Conservation (phyloP, 2,888 invertebrate species). For the Drosophila anceps region DNA sequence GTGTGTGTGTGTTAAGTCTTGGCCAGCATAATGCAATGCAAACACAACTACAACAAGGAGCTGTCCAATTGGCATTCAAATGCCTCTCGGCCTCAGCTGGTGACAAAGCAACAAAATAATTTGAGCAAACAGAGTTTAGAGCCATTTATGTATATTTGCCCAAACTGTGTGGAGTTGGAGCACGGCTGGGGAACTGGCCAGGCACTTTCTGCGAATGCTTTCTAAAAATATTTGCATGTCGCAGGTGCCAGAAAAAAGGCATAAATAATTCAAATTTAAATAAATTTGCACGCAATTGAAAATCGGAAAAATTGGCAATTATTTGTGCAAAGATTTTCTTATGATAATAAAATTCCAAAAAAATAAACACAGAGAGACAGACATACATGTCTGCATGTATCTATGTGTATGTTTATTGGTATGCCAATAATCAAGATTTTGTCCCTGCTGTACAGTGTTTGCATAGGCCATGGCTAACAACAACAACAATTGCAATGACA, state of each 20-base stretch:
- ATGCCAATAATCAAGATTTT: constrained; percentile 70
- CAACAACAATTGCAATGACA: constrained; percentile 32
- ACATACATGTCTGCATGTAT: constrained; percentile 1
- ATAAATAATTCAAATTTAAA: constrained; percentile 61
- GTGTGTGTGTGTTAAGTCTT: constrained; percentile 32
- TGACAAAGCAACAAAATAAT: constrained; percentile 66
- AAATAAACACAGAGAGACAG: not conserved
- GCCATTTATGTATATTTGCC: constrained; percentile 40
- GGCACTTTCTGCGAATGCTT: constrained; percentile 40
- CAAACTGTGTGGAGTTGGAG: not conserved
- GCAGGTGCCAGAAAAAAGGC: constrained; percentile 56
- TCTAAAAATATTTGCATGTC: constrained; percentile 69
- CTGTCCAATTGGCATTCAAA: constrained; percentile 46
- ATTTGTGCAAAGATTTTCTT: constrained; percentile 60
- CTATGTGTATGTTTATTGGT: constrained; percentile 17
- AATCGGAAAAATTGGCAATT: constrained; percentile 74
- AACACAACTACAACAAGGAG: constrained; percentile 59
- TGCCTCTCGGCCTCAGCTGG: constrained; percentile 59
- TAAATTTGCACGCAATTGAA: constrained; percentile 78
- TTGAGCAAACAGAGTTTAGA: constrained; percentile 65
- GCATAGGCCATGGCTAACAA: constrained; percentile 56
- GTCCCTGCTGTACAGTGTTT: constrained; percentile 60
- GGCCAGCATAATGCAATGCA: constrained; percentile 72
- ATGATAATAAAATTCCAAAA: constrained; percentile 22
- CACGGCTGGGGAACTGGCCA: not conserved